A percentile compares a stretch with the other conserved stretches of the same genome.
Conservation (phyloP, 2,797 vertebrate genomes). For the Denticeps clupeoides region DNA sequence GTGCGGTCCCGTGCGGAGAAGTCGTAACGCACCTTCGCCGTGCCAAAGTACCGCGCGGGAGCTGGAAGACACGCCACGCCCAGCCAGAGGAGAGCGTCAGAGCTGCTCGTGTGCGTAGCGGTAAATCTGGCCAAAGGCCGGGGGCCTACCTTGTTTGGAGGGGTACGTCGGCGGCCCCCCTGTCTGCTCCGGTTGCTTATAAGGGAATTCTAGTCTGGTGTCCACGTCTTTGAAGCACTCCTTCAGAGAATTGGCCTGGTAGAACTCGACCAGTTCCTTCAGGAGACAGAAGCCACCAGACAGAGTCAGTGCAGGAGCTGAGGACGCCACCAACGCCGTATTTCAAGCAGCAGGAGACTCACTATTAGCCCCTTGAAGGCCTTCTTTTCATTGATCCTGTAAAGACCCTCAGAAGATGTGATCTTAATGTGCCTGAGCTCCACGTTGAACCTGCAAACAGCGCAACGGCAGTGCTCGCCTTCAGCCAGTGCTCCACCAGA, state of each 20-base stretch:
- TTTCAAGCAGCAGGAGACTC: slow-evolving; percentile 32
- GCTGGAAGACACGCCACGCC: no score
- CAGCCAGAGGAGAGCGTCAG: no score
- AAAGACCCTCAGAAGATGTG: slow-evolving; percentile 69
- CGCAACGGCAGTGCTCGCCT: no score
- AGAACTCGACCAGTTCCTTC: slow-evolving; percentile 85
- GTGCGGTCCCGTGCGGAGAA: slow-evolving; percentile 83
- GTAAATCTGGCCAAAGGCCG: no score
- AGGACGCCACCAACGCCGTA: no score
- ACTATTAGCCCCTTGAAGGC: slow-evolving; percentile 78
- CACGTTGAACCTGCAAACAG: slow-evolving; percentile 79
- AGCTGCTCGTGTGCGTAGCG: not conserved
- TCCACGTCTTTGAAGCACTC: slow-evolving; percentile 86
- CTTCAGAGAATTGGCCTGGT: slow-evolving; percentile 76
- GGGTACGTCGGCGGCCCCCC: slow-evolving; percentile 21
- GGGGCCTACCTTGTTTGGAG: slow-evolving; percentile 37
- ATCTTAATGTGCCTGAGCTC: slow-evolving; percentile 88
- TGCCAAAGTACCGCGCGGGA: slow-evolving; percentile 61
- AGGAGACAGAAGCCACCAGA: slow-evolving; percentile 1
- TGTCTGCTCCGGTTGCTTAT: slow-evolving; percentile 70
- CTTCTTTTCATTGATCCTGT: slow-evolving; percentile 83
- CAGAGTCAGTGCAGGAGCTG: no score
- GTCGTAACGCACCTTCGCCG: slow-evolving; percentile 78
- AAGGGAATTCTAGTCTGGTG: slow-evolving; percentile 66
- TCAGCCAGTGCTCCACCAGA: no score